Evolutionary conservation across 2,113 vertebrate species (phyloP).

Genomic region (Edolisoma coerulescens): DNA sequence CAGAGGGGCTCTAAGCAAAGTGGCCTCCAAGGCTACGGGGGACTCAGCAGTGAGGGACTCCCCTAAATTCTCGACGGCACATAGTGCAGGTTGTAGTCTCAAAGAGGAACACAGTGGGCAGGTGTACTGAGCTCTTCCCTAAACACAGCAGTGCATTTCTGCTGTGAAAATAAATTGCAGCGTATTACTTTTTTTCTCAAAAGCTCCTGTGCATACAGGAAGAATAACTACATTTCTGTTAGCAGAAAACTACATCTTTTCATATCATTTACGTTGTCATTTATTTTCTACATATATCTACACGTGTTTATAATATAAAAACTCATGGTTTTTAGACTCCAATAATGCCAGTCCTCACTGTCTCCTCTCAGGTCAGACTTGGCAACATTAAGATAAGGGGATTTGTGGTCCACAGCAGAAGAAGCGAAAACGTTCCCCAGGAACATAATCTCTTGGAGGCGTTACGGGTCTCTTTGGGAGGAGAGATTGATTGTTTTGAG

Average conservation of each 20-base stretch:
- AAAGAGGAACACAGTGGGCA: rapidly evolving
- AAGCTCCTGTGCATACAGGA: neutral
- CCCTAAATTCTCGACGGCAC: rapidly evolving
- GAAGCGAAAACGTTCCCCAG: rapidly evolving
- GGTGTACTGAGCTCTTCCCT: neutral
- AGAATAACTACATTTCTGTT: neutral
- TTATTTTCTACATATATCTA: neutral
- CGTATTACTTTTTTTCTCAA: neutral
- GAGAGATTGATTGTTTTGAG: neutral
- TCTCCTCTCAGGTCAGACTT: neutral
- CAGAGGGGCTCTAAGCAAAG: neutral
- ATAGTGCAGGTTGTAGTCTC: neutral
- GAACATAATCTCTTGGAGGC: neutral
- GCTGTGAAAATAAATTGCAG: neutral
- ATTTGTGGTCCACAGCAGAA: neutral
- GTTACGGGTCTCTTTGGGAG: neutral
- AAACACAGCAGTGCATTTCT: neutral
- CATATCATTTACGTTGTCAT: neutral
- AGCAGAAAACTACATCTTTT: neutral
- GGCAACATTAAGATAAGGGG: neutral
- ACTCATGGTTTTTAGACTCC: neutral
- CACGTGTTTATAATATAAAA: neutral
- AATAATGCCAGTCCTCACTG: neutral
- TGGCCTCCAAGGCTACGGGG: rapidly evolving
- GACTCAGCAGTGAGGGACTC: neutral